Evolutionary conservation across 2,113 vertebrate species (phyloP).

Genomic region (Prolemur simus): DNA sequence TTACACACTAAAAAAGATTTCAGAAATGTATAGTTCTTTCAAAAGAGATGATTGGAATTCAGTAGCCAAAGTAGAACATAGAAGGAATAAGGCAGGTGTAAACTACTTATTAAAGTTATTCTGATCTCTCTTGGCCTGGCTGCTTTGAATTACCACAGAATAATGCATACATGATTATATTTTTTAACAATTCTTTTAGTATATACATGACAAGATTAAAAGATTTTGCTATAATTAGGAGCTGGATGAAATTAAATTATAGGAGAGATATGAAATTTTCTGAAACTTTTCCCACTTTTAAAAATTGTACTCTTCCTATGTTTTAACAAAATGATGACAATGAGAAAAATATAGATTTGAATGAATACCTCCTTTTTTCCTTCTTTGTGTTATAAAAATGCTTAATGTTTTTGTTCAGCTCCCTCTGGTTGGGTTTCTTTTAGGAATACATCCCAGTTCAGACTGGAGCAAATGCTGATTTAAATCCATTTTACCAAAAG

Average conservation of each 20-base stretch:
- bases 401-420: background rate
- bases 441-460: conserved; percentile 90
- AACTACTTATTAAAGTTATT: background rate
- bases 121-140: background rate
- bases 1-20: conserved; percentile 16
- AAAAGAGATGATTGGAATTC: background rate
- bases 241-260: background rate
- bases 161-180: background rate
- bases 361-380: background rate
- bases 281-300: background rate
- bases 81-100: background rate
- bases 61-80: background rate
- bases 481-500: conserved; percentile 89
- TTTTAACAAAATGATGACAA: background rate
- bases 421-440: conserved; percentile 55
- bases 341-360: background rate
- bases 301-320: background rate
- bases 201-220: background rate
- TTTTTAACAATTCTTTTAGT: background rate
- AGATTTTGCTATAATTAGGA: background rate
- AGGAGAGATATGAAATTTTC: background rate
- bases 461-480: conserved; percentile 80
- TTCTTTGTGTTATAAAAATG: conserved; percentile 28
- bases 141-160: background rate
- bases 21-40: background rate